Percentiles rank a stretch among this genome's conserved stretches.
Conservation (phyloP, 2,797 vertebrate genomes). For the Anableps anableps region DNA sequence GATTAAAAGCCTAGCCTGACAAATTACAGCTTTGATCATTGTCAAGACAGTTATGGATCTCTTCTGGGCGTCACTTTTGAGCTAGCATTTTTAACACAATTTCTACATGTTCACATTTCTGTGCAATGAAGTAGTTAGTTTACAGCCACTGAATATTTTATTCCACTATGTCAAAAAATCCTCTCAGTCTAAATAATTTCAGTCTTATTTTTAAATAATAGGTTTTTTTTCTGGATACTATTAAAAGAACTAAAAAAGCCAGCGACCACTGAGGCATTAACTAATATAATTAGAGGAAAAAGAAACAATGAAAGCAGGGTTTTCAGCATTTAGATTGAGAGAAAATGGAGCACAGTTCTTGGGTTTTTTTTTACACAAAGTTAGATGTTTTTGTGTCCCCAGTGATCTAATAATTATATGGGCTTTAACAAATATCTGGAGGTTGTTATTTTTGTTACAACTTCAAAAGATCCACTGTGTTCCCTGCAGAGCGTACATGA, state of each 20-base stretch:
- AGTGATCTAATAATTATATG: too few species aligned
- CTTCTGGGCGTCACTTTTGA: not conserved
- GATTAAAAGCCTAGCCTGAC: constrained; percentile 9
- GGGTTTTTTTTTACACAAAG: not conserved
- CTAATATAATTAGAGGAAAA: too few species aligned
- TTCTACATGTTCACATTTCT: not conserved
- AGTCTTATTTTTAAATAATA: not conserved
- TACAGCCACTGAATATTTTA: not conserved
- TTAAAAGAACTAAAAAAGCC: not conserved
- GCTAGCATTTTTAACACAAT: not conserved
- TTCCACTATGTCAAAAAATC: not conserved
- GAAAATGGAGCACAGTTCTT: too few species aligned
- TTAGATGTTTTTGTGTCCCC: not conserved
- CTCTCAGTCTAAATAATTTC: not conserved
- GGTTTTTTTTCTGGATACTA: not conserved
- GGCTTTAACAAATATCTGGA: too few species aligned
- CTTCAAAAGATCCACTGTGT: too few species aligned
- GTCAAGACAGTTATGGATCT: not conserved
- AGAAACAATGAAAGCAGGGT: not conserved
- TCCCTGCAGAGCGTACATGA: too few species aligned
- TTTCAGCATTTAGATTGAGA: too few species aligned
- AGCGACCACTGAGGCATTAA: not conserved
- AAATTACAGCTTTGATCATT: constrained; percentile 4
- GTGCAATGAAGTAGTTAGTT: not conserved
- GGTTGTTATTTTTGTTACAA: too few species aligned